Evolutionary conservation across 2,888 invertebrate genomes (phyloP).

Genomic region (Nowickia ferox): DNA sequence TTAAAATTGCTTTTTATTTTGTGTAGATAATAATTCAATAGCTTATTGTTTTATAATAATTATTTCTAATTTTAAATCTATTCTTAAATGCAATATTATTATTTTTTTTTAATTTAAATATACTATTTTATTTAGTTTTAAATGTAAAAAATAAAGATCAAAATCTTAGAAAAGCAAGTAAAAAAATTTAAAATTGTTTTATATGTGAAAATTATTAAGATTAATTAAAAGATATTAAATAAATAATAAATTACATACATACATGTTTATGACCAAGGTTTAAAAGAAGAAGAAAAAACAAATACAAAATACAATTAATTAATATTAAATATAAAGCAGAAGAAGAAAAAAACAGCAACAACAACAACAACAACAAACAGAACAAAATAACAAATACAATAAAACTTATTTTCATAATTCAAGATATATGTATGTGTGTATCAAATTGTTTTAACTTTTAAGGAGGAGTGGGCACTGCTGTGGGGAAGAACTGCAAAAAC

Average conservation of each 20-base stretch:
- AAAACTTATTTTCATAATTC: constrained; percentile 72
- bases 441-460: not conserved
- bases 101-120: constrained; percentile 47
- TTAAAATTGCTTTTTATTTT: constrained; percentile 54
- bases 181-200: constrained; percentile 58
- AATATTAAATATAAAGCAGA: constrained; percentile 48
- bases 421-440: constrained; percentile 31
- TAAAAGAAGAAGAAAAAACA: constrained; percentile 29
- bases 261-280: constrained; percentile 71
- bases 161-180: constrained; percentile 24
- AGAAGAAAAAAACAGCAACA: constrained; percentile 24
- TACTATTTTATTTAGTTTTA: constrained; percentile 50
- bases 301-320: constrained; percentile 61
- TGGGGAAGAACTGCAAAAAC: no score
- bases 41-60: constrained; percentile 38
- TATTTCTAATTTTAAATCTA: constrained; percentile 35
- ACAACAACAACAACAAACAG: constrained; percentile 41
- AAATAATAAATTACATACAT: constrained; percentile 34
- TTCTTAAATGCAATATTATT: constrained; percentile 50
- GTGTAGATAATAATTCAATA: constrained; percentile 42
- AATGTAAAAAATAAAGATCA: constrained; percentile 50
- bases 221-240: constrained; percentile 29
- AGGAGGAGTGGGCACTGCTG: no score
- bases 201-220: constrained; percentile 51
- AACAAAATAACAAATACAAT: constrained; percentile 65